phyloP scores from a whole-genome alignment of 2,888 invertebrate genomes.

The Seira sanloemensis region DNA sequence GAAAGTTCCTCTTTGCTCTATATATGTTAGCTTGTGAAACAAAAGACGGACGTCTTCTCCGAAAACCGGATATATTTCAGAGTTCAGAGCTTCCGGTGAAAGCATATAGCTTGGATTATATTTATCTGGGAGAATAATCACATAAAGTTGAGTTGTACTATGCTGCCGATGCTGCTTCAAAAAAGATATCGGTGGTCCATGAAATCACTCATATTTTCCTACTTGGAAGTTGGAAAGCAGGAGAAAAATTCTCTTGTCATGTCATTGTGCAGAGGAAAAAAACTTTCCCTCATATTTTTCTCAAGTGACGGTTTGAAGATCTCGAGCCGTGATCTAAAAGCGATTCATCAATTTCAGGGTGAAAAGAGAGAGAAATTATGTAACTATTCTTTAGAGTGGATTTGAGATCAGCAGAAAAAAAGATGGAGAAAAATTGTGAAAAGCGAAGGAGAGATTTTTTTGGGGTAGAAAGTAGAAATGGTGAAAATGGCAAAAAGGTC shows the following conservation, averaged over 20 bases:
- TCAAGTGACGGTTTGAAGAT: slow-evolving; percentile 19
- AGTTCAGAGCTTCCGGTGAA: not conserved
- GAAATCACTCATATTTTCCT: not conserved
- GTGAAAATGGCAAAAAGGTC: not conserved
- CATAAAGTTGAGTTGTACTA: not conserved
- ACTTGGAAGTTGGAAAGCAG: not conserved
- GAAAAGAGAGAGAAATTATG: not conserved
- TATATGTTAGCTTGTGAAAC: too few species aligned
- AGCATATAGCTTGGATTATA: not conserved
- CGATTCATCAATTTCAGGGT: slow-evolving; percentile 1
- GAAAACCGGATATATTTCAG: not conserved
- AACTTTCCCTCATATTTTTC: slow-evolving; percentile 21
- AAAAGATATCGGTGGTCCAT: too few species aligned
- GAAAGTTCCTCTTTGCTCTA: slow-evolving; percentile 28
- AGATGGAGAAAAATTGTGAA: not conserved
- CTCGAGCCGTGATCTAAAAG: not conserved
- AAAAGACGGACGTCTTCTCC: too few species aligned
- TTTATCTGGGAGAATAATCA: not conserved
- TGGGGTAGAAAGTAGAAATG: not conserved
- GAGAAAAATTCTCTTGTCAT: slow-evolving; percentile 5
- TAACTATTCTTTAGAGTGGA: not conserved
- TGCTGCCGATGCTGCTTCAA: not conserved
- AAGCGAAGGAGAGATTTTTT: not conserved
- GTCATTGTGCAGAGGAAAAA: not conserved
- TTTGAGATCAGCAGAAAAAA: not conserved